These are phyloP conservation scores for Actenoides hombroni DNA, from an alignment of 2,113 vertebrate genomes.

Conservation along the genomic window DNA sequence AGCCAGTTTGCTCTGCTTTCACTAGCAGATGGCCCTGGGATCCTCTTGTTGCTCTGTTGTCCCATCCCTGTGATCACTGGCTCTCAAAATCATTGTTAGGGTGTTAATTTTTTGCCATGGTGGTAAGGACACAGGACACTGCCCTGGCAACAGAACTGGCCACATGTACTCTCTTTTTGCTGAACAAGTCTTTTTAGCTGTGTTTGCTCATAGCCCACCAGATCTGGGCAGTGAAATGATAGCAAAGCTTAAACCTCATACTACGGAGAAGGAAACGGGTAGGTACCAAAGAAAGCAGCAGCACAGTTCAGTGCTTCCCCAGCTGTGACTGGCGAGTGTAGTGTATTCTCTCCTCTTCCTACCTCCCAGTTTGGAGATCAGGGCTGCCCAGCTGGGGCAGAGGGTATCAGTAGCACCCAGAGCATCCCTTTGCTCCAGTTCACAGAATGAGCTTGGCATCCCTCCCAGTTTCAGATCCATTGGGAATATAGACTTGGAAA, in stretches of 20 bases:
- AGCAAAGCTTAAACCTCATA: background rate
- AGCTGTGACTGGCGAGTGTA: background rate
- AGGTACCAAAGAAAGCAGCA: background rate
- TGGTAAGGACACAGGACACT: background rate
- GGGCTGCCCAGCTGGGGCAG: background rate
- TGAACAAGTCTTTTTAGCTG: background rate
- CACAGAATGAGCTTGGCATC: constrained; percentile 5
- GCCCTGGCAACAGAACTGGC: background rate
- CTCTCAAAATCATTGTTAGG: background rate
- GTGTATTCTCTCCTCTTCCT: background rate
- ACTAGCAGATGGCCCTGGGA: background rate
- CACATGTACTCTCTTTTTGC: background rate
- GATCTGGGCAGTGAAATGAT: background rate
- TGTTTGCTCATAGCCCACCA: background rate
- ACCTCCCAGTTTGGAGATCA: background rate
- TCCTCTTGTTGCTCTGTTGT: background rate
- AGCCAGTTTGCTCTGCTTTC: background rate
- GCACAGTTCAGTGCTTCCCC: background rate
- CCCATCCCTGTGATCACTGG: background rate
- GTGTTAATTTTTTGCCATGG: background rate
- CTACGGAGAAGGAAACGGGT: background rate
- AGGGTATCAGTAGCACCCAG: background rate
- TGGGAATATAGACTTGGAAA: constrained; percentile 60
- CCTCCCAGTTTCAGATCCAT: constrained; percentile 56
- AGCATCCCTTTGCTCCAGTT: constrained; percentile 11